These are phyloP conservation scores for Hypocryptadius cinnamomeus DNA, from an alignment of 2,113 vertebrate genomes.

Conservation along the genomic window DNA sequence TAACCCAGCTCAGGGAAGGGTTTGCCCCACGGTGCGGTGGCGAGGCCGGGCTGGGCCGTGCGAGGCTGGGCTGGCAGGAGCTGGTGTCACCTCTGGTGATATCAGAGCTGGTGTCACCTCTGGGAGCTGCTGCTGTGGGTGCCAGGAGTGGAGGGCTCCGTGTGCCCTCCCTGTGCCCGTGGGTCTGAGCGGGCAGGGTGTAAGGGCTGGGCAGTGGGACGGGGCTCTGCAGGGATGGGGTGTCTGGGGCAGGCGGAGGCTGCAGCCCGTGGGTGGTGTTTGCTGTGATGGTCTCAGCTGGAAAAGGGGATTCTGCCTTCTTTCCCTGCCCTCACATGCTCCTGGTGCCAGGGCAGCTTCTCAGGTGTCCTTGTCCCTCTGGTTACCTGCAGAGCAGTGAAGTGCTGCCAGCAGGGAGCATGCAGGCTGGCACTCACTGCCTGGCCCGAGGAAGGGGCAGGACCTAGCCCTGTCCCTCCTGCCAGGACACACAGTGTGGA, in stretches of 20 bases:
- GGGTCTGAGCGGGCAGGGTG: not conserved
- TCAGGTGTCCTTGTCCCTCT: fast-evolving
- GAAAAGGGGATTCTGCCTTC: not conserved
- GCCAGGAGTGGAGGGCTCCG: fast-evolving
- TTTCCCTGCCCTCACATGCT: fast-evolving
- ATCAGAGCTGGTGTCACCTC: not conserved
- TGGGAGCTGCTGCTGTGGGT: not conserved
- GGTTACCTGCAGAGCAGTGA: not conserved
- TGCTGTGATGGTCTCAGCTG: not conserved
- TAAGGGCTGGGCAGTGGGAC: not conserved
- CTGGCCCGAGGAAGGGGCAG: fast-evolving
- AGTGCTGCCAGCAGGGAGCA: fast-evolving
- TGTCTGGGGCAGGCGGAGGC: fast-evolving
- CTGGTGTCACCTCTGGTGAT: fast-evolving
- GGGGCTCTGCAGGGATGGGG: not conserved
- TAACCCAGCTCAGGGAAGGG: not conserved
- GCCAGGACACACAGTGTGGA: not conserved
- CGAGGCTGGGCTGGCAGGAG: not conserved
- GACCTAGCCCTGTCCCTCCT: not conserved
- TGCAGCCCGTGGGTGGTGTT: not conserved
- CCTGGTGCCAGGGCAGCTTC: not conserved
- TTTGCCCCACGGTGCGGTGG: not conserved
- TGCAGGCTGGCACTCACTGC: fast-evolving
- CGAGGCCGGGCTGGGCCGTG: fast-evolving
- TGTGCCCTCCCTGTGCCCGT: not conserved